A percentile compares a stretch with the other conserved stretches of the same genome.
Evolutionary conservation across 2,113 vertebrate species (phyloP).

Genomic region (Heterocephalus glaber): DNA sequence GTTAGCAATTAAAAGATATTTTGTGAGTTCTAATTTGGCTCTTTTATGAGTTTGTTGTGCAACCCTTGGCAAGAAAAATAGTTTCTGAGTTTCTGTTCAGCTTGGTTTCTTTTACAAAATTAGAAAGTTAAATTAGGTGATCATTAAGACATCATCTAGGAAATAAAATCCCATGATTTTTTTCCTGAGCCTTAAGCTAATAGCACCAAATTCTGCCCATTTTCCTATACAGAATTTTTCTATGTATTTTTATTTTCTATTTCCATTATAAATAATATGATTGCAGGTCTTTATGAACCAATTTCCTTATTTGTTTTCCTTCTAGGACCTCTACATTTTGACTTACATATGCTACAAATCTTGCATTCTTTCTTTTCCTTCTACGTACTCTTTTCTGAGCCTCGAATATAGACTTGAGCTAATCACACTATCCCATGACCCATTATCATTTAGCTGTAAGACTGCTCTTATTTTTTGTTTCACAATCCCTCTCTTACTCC

Average conservation of each 20-base stretch:
- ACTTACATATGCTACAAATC: neutral
- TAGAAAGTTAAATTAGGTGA: constrained; percentile 2
- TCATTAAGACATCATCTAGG: neutral
- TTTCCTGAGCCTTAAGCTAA: neutral
- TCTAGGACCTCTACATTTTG: neutral
- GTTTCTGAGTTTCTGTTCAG: neutral
- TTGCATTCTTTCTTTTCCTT: neutral
- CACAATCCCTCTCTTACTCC: neutral
- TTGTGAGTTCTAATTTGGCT: neutral
- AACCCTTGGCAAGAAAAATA: neutral
- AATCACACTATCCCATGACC: neutral
- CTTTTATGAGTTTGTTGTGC: neutral
- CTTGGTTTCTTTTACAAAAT: constrained; percentile 39
- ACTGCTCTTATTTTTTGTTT: neutral
- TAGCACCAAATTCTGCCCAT: neutral
- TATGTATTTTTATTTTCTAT: constrained; percentile 35
- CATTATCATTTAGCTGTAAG: neutral
- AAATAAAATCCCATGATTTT: neutral
- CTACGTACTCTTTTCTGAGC: neutral
- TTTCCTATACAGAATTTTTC: neutral
- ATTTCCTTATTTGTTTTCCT: constrained; percentile 14
- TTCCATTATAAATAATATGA: neutral
- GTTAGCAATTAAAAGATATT: neutral
- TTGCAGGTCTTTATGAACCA: neutral
- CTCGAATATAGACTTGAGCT: neutral